Conservation (phyloP, 2,888 invertebrate species). For the Chirona hameri region DNA sequence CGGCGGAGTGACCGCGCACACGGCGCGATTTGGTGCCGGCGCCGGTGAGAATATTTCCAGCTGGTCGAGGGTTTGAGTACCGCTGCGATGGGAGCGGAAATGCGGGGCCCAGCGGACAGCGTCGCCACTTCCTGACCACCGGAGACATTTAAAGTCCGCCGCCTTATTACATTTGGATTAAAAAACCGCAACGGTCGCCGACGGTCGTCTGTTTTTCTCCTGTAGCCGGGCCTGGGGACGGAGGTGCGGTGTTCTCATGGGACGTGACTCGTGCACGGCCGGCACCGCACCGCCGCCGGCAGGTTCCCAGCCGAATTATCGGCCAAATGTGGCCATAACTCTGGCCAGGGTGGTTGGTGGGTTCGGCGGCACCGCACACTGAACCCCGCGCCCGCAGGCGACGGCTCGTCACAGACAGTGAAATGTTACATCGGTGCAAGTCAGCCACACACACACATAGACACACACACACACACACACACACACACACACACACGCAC, state of each 20-base stretch:
- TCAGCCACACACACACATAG: too few relatives aligned
- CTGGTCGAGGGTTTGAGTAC: too few relatives aligned
- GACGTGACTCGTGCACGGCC: background rate
- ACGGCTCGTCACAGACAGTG: background rate
- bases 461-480: too few relatives aligned
- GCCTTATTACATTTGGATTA: conserved; percentile 25
- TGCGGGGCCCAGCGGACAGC: background rate
- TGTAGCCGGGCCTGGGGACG: background rate
- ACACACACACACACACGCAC: too few relatives aligned
- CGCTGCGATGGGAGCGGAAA: background rate
- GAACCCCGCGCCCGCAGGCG: background rate
- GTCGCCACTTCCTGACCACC: background rate
- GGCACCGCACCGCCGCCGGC: background rate
- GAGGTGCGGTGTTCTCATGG: background rate
- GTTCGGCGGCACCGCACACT: background rate
- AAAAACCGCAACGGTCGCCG: conserved; percentile 1
- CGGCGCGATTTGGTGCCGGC: too few relatives aligned
- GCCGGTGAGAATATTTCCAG: background rate
- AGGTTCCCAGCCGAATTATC: conserved; percentile 5
- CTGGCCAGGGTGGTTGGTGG: background rate
- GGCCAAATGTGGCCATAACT: background rate
- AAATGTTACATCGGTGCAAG: too few relatives aligned
- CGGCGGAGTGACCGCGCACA: background rate
- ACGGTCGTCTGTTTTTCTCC: background rate
- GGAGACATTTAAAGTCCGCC: background rate